A percentile compares a stretch with the other conserved stretches of the same genome.
These are phyloP conservation scores for Falco naumanni DNA, from an alignment of 2,797 vertebrate species.

Conservation along the genomic window DNA sequence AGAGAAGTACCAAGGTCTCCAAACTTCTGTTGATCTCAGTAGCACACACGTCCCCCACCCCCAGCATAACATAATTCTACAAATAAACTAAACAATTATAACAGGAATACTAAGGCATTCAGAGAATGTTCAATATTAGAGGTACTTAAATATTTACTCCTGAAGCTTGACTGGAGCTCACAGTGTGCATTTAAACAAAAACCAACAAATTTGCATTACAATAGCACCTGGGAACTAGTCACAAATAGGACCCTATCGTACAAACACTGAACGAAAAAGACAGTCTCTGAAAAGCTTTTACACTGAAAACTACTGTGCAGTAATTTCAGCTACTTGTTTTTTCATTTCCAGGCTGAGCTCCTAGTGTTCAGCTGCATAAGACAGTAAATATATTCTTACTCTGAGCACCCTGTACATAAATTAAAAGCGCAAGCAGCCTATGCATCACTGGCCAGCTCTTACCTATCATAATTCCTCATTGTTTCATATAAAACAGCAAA, in stretches of 20 bases:
- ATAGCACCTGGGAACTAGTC: slow-evolving; percentile 25
- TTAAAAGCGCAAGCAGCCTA: neutral
- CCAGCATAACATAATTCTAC: neutral
- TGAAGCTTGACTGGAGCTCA: neutral
- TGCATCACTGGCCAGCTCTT: neutral
- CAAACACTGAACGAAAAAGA: neutral
- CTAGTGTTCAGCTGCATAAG: neutral
- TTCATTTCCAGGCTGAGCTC: neutral
- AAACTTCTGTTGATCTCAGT: neutral
- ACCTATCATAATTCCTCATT: neutral
- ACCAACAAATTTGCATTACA: neutral
- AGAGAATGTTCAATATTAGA: slow-evolving; percentile 29
- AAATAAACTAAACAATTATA: neutral
- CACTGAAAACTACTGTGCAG: neutral
- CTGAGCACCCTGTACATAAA: neutral
- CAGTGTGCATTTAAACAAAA: neutral
- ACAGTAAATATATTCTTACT: slow-evolving; percentile 12
- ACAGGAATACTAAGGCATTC: neutral
- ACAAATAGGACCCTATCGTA: neutral
- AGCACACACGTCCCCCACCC: neutral
- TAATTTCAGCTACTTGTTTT: neutral
- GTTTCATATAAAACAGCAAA: neutral
- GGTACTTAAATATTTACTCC: slow-evolving; percentile 51
- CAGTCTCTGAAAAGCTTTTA: neutral
- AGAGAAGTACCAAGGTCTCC: neutral